A percentile compares a stretch with the other conserved stretches of the same genome.
Evolutionary conservation across 2,113 vertebrate genomes (phyloP).

Genomic region (Amblyornis subalaris): DNA sequence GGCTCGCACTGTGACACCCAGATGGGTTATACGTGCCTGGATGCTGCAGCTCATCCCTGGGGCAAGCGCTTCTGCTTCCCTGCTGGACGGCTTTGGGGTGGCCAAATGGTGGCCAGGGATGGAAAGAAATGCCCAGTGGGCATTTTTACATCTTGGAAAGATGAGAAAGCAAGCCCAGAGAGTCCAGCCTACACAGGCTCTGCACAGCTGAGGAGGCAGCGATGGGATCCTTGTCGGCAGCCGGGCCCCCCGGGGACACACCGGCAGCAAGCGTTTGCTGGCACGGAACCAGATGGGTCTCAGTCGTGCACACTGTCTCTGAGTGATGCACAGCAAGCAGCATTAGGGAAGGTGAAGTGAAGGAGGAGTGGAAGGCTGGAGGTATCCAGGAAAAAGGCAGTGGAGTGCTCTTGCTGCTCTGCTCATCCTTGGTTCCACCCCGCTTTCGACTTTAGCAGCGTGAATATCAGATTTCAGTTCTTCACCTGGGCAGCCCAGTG

Average conservation of each 20-base stretch:
- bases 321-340: background rate
- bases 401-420: background rate
- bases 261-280: background rate
- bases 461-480: background rate
- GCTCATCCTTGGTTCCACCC: background rate
- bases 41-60: accelerated
- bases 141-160: background rate
- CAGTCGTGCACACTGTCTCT: accelerated
- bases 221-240: background rate
- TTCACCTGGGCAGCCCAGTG: background rate
- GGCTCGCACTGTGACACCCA: background rate
- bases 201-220: background rate
- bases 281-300: background rate
- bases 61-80: background rate
- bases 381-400: background rate
- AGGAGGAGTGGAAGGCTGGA: background rate
- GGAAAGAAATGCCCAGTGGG: background rate
- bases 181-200: background rate
- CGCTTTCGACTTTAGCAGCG: background rate
- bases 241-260: accelerated
- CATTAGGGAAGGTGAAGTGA: background rate
- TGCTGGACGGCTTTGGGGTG: background rate
- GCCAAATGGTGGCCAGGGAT: background rate
- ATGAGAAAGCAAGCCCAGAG: background rate
- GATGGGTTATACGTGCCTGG: background rate